Evolutionary conservation across 2,113 vertebrate genomes (phyloP).

Genomic region (Leucosticte australis): DNA sequence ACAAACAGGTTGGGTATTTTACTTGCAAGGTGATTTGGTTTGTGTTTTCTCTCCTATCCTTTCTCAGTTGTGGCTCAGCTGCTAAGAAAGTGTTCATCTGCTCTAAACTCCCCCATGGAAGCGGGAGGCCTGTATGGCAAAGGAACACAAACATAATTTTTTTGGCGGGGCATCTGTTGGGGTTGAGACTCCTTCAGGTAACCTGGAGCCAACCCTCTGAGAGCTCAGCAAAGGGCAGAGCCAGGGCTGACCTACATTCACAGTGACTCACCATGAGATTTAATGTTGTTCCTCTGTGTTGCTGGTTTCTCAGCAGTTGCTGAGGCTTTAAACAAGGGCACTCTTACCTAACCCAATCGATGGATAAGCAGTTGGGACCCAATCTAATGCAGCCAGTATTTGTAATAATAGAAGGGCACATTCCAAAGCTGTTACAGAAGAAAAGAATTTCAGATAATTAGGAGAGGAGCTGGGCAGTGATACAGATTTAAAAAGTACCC

Average conservation of each 20-base stretch:
- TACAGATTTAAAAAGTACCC: not conserved
- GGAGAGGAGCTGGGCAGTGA: slow-evolving; percentile 13
- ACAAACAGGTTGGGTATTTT: not conserved
- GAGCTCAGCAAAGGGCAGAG: not conserved
- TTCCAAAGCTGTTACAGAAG: slow-evolving; percentile 18
- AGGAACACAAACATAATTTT: not conserved
- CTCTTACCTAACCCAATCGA: not conserved
- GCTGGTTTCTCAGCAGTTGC: not conserved
- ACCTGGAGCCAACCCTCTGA: not conserved
- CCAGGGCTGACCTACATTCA: not conserved
- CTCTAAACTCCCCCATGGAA: not conserved
- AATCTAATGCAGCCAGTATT: not conserved
- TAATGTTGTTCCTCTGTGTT: not conserved
- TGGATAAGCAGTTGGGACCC: not conserved
- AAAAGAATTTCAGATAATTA: slow-evolving; percentile 30
- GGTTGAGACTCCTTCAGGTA: not conserved
- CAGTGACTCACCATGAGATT: not conserved
- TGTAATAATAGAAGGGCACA: not conserved
- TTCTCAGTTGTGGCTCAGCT: not conserved
- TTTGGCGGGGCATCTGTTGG: not conserved
- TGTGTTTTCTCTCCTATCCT: not conserved
- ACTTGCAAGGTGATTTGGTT: not conserved
- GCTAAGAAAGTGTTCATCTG: not conserved
- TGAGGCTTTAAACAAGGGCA: not conserved
- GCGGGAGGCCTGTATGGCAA: not conserved